A percentile compares a stretch with the other conserved stretches of the same genome.
Conservation (phyloP, 2,797 vertebrate species). For the Columba guinea region DNA sequence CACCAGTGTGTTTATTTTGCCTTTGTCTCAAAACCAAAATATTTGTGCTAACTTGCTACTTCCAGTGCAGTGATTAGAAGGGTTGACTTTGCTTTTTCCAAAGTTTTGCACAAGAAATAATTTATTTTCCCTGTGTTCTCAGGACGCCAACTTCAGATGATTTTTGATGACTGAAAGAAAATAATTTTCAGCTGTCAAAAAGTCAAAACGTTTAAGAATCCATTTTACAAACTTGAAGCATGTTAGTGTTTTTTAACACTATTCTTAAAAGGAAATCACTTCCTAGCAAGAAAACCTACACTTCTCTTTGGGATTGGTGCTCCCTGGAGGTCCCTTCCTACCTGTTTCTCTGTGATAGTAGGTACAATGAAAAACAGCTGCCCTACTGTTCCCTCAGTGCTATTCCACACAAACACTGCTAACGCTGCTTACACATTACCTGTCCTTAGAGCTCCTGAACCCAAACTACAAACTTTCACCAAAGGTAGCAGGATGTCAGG, state of each 20-base stretch:
- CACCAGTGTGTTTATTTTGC: background rate
- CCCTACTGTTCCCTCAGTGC: background rate
- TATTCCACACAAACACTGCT: background rate
- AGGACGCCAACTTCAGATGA: background rate
- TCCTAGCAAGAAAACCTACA: background rate
- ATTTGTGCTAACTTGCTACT: fast-evolving
- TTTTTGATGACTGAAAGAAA: background rate
- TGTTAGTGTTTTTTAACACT: fast-evolving
- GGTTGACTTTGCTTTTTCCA: background rate
- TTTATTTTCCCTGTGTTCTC: background rate
- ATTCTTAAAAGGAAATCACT: background rate
- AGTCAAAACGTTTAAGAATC: background rate
- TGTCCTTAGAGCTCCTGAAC: background rate
- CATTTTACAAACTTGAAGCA: background rate
- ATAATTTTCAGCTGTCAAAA: background rate
- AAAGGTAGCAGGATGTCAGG: background rate
- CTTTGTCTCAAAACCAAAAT: background rate
- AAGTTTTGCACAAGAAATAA: background rate
- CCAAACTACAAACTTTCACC: background rate
- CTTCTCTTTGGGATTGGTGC: background rate
- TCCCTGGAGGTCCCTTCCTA: background rate
- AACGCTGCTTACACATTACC: background rate
- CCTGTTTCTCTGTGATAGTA: background rate
- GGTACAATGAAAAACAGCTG: background rate
- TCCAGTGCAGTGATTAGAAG: fast-evolving